Conservation (phyloP, 2,888 invertebrate genomes). For the Heliconius aoede region DNA sequence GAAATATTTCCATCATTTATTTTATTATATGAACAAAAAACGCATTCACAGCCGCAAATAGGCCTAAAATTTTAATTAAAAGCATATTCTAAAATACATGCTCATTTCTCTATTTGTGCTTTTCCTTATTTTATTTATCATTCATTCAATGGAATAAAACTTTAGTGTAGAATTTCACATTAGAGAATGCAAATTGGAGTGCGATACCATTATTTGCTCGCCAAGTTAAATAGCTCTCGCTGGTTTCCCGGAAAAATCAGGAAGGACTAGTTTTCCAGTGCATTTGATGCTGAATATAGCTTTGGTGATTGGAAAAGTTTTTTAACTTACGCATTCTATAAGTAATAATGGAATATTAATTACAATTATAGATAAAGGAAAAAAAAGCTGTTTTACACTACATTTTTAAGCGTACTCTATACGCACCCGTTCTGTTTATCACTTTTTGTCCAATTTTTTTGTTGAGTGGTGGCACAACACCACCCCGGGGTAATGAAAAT, state of each 20-base stretch:
- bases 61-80: conserved; percentile 28
- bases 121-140: conserved; percentile 43
- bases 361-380: too few species aligned
- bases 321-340: too few species aligned
- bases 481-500: too few species aligned
- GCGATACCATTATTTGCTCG: conserved; percentile 67
- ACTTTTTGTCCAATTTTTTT: too few species aligned
- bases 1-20: not conserved
- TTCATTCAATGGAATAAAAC: conserved; percentile 56
- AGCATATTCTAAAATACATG: conserved; percentile 29
- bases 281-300: not conserved
- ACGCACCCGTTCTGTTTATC: too few species aligned
- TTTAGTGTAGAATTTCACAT: conserved; percentile 65
- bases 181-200: conserved; percentile 63
- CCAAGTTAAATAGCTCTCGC: conserved; percentile 74
- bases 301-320: not conserved
- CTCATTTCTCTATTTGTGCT: conserved; percentile 37
- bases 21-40: conserved; percentile 7
- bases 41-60: conserved; percentile 3
- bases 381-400: too few species aligned
- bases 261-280: conserved; percentile 37
- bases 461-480: too few species aligned
- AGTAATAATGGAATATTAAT: too few species aligned
- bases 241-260: conserved; percentile 60
- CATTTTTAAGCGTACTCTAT: too few species aligned